Base-by-base conservation (phyloP, 2,888 invertebrate genomes). In the Caenorhabditis afra region DNA sequence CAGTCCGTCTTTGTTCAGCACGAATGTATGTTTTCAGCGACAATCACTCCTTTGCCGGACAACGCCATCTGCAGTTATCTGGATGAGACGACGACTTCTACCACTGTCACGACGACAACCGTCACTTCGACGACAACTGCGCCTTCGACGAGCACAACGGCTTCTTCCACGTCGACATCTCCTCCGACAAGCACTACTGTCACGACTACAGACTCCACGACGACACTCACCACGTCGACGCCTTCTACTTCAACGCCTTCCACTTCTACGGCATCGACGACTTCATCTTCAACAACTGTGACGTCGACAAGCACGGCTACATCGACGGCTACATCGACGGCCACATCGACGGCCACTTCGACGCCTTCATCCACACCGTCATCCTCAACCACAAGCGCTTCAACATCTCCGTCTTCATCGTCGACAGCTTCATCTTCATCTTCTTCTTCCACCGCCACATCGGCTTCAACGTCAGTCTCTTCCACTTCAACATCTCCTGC, bases 21-120 rank as follows among this genome's bases (percentile, higher is more conserved):
- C 10, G 10, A 47, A 22, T 35, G 12, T 4, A 3, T 39, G 12
- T 12, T 73, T 64, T 37, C 73, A 65, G 73, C 52, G 18, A 73
- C 73, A 7, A 29, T 58, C 11, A 50, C 58, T 1, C 45, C 73
- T 1, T 52, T 74, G 0, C 73, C 73, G 0, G 22, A 45, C 5
- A 50, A 52, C 14, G 65, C 73, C 5, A 74, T 74, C 22, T 74
- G 73, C 45, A 65, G 65, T 11, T 74, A 74, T 22, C 62, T 75
- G 4, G 61, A 66, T n/a, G 68, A 62, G 41, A 64, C 76, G 16
- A 64, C 57, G 1, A 68, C 75, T 2, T 62, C 61, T 0, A 76
- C 68, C 0, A 70, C 59, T 10, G 16, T 58, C 37, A 65, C 77
- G 12, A 65, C 77, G 12, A 71, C 77, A 8, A 77, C 77, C 16